Conservation (phyloP, 1,140 invertebrate genomes). For the Steinernema khuongi region DNA sequence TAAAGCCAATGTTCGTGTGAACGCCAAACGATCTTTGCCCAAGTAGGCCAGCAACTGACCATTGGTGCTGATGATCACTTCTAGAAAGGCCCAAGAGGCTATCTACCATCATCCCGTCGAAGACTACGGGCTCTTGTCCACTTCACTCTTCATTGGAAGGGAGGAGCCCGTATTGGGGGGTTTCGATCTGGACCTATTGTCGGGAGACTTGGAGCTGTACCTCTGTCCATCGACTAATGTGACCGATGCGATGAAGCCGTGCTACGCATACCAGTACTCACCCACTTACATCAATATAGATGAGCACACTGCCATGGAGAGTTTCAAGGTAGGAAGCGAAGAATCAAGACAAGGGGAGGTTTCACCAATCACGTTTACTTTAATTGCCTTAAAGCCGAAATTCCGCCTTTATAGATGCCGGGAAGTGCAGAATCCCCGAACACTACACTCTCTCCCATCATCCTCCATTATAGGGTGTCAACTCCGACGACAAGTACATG, state of each 20-base stretch:
- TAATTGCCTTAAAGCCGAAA: too few relatives aligned
- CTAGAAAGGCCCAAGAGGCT: background rate
- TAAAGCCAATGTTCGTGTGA: background rate
- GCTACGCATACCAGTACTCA: background rate
- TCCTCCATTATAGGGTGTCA: background rate
- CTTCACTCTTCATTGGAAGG: background rate
- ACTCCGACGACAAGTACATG: background rate
- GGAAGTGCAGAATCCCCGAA: too few relatives aligned
- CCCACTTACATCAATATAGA: background rate
- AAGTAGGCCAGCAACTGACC: background rate
- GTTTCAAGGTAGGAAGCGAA: background rate
- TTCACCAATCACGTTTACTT: too few relatives aligned
- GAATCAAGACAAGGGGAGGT: background rate
- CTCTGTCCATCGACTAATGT: background rate
- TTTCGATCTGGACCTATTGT: background rate
- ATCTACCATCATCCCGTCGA: background rate
- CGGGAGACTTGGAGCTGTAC: background rate
- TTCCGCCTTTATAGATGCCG: too few relatives aligned
- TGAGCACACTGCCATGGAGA: background rate
- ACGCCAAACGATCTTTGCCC: background rate
- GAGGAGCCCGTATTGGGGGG: background rate
- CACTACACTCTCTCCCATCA: too few relatives aligned
- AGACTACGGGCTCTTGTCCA: background rate
- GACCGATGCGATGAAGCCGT: background rate
- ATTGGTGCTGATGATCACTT: background rate